Conservation (phyloP, 1,140 invertebrate genomes). For the Euglossa dilemma region DNA sequence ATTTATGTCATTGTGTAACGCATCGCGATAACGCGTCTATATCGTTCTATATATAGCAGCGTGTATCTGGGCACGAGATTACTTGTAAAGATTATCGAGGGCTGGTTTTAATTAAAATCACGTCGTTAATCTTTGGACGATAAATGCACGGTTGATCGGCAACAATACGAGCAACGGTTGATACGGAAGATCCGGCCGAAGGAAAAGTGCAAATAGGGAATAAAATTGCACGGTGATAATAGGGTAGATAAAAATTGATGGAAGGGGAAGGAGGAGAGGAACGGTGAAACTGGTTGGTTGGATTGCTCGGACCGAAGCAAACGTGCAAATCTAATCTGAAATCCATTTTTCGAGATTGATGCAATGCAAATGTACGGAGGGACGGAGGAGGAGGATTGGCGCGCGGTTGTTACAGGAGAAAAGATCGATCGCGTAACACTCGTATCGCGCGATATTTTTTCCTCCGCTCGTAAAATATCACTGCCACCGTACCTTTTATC, state of each 20-base stretch:
- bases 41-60: too few species aligned
- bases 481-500: background rate
- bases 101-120: too few species aligned
- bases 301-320: background rate
- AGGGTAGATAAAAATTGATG: background rate
- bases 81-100: too few species aligned
- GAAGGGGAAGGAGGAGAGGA: background rate
- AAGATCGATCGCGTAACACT: background rate
- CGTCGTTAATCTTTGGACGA: too few species aligned
- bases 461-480: background rate
- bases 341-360: constrained; percentile 34
- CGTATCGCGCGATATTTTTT: background rate
- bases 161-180: too few species aligned
- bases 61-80: too few species aligned
- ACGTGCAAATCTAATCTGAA: constrained; percentile 15
- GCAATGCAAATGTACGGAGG: background rate
- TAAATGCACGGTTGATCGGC: too few species aligned
- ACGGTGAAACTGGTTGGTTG: background rate
- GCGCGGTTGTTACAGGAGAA: background rate
- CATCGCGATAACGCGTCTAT: too few species aligned
- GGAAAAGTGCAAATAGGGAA: background rate
- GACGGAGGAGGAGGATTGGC: background rate
- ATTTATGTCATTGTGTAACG: too few species aligned
- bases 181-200: too few species aligned
- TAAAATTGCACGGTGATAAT: background rate